Conservation (phyloP, 2,888 invertebrate species). For the Pollenia labialis region DNA sequence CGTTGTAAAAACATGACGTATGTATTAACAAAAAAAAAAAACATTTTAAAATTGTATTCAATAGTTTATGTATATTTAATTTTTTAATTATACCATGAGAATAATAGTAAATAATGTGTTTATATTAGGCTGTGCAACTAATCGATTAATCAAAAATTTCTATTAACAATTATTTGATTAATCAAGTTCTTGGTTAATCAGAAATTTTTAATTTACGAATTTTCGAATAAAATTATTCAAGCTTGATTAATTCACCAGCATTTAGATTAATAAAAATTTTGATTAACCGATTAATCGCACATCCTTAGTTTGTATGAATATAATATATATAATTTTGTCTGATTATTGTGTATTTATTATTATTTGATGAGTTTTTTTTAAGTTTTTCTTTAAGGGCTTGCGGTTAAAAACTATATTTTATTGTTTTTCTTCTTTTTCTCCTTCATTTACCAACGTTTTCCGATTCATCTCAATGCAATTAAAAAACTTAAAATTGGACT, state of each 20-base stretch:
- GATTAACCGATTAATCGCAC: no score
- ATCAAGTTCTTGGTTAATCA: no score
- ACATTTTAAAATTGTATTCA: slow-evolving; percentile 2
- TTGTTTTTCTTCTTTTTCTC: not conserved
- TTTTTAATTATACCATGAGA: slow-evolving; percentile 61
- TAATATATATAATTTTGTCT: slow-evolving; percentile 28
- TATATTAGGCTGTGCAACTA: no score
- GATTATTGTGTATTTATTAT: slow-evolving; percentile 10
- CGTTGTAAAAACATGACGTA: not conserved
- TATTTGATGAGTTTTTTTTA: slow-evolving; percentile 21
- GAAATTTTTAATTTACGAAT: no score
- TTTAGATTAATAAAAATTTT: no score
- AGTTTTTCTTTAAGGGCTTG: slow-evolving; percentile 32
- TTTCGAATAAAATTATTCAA: no score
- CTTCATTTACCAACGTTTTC: slow-evolving; percentile 14
- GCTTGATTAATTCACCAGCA: no score
- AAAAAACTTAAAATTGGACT: slow-evolving; percentile 27
- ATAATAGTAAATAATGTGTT: slow-evolving; percentile 61
- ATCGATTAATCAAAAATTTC: no score
- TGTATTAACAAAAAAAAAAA: not conserved
- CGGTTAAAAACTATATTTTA: slow-evolving; percentile 26
- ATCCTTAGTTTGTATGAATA: slow-evolving; percentile 34
- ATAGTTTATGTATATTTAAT: slow-evolving; percentile 51
- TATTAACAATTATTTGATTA: no score
- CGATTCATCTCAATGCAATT: slow-evolving; percentile 16